These are phyloP conservation scores for Hippocampus comes DNA, from an alignment of 2,113 vertebrate genomes.

Conservation along the genomic window DNA sequence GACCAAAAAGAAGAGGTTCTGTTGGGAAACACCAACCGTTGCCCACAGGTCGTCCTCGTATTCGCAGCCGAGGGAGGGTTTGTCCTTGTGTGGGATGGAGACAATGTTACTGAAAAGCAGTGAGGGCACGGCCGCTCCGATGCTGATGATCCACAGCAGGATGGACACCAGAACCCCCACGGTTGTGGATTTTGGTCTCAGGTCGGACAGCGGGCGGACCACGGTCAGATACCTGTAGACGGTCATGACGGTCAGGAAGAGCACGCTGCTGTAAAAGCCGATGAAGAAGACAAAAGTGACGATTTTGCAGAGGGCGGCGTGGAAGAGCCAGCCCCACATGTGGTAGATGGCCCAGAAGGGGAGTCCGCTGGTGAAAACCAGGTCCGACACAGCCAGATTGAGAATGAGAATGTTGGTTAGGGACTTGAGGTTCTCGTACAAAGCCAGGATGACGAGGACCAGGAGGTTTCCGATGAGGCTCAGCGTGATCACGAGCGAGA, in stretches of 20 bases:
- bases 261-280: constrained; percentile 84
- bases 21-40: constrained; percentile 16
- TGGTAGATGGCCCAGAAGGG: constrained; percentile 79
- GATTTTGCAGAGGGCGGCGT: constrained; percentile 76
- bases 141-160: constrained; percentile 74
- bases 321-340: constrained; percentile 77
- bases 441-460: constrained; percentile 79
- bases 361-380: constrained; percentile 80
- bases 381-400: constrained; percentile 85
- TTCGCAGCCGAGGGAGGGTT: constrained; percentile 48
- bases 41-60: constrained; percentile 51
- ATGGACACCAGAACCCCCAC: constrained; percentile 56
- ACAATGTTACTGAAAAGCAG: constrained; percentile 59
- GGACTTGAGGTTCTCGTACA: constrained; percentile 80
- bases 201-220: constrained; percentile 73
- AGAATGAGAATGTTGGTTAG: constrained; percentile 87
- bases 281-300: constrained; percentile 78
- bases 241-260: constrained; percentile 85
- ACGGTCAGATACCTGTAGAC: constrained; percentile 80
- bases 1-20: constrained; percentile 76
- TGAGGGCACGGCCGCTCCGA: constrained; percentile 74
- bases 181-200: constrained; percentile 37
- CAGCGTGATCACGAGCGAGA: constrained; percentile 74
- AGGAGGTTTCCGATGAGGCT: constrained; percentile 83
- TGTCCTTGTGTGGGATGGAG: constrained; percentile 10